Evolutionary conservation across 2,797 vertebrate genomes (phyloP), one percentile per base, ranked within the genome.

Genomic region (Myripristis murdjan): DNA sequence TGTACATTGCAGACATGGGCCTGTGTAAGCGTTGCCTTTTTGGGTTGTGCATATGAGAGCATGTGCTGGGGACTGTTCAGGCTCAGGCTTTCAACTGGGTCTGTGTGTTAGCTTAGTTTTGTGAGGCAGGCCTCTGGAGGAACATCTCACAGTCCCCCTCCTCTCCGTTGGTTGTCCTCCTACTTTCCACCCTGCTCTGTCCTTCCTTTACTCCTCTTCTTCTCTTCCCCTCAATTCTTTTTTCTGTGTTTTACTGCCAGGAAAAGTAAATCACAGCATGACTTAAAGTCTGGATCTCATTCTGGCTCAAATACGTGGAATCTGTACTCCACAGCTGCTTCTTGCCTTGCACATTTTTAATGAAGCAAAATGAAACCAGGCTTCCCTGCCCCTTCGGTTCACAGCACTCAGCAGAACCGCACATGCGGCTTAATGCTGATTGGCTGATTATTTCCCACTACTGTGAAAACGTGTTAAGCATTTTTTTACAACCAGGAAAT

Each of bases 261-360:
- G 90, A 92, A 93, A 93, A 93, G 81, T 93, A 92, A 91, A 94
- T 91, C 89, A 82, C 82, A 68, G 83, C 73, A 79, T 77, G 81
- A 87, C 89, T 86, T 71, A 82, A 70, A 75, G 86, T 90, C 91
- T 93, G 88, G 85, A 87, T 89, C 84, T 81, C 69, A 81, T 92
- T 89, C 83, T 76, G 87, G 81, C 81, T 79, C 70, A 57, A 60
- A 82, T 75, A 69, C 69, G 76, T 81, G 60, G 64, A 83, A 81
- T 83, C 82, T 84, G 83, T 73, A 78, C 64, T 87, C 75, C 57
- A 26, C 85, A 89, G 85, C 88, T 91, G 90, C 74, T 78, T 73
- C 89, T 82, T 78, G 71, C 73, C 52, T 84, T 77, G 77, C 79
- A 79, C 47, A 67, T 73, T 80, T 64, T 61, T 43, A 65, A 72